Conservation (phyloP, 1,140 invertebrate genomes). For the Macrotrachela quadricornifera region DNA sequence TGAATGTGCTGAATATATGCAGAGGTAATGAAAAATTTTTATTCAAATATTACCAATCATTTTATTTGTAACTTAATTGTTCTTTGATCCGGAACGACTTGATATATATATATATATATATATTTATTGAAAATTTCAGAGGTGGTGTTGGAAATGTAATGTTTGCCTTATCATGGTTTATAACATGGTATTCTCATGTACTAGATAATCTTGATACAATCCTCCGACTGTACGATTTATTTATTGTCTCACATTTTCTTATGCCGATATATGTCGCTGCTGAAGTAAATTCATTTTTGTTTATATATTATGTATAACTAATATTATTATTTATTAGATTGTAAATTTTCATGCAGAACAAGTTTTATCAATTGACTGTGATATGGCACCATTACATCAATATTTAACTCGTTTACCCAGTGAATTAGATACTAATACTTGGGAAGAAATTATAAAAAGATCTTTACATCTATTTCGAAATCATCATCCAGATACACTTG, state of each 20-base stretch:
- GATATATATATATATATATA: conserved; percentile 1
- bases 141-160: conserved; percentile 66
- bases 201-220: conserved; percentile 66
- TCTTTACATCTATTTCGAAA: too few species aligned
- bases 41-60: too few species aligned
- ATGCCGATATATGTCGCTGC: conserved; percentile 82
- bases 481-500: too few species aligned
- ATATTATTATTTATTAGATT: conserved; percentile 32
- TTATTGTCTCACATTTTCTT: conserved; percentile 61
- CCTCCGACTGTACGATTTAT: conserved; percentile 79
- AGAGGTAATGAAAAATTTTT: neutral
- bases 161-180: conserved; percentile 85
- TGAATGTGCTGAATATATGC: conserved; percentile 2
- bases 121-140: conserved; percentile 30
- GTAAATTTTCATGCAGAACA: conserved; percentile 53
- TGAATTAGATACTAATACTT: neutral
- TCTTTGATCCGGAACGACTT: neutral
- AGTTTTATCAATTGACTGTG: conserved; percentile 50
- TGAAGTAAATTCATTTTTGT: conserved; percentile 31
- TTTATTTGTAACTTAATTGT: too few species aligned
- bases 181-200: conserved; percentile 94
- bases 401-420: conserved; percentile 53
- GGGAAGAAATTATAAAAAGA: too few species aligned
- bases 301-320: neutral
- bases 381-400: conserved; percentile 60